Evolutionary conservation across 2,888 invertebrate genomes (phyloP).

Genomic region (Pollenia angustigena): DNA sequence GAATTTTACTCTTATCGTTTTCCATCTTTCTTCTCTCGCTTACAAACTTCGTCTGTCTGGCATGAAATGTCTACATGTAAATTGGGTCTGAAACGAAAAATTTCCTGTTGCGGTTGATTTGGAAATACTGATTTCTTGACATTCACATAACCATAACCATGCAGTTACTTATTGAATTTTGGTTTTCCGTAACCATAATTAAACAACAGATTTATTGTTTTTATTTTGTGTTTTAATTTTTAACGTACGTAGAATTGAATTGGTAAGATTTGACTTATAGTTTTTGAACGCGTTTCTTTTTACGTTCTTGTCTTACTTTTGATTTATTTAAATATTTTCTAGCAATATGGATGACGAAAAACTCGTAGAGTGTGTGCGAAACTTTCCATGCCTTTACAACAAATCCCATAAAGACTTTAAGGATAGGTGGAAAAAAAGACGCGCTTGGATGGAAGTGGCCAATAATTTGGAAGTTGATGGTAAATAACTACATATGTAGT

Average conservation of each 20-base stretch:
- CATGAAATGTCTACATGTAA: too few species aligned
- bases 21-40: too few species aligned
- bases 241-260: background rate
- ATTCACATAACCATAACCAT: background rate
- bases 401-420: background rate
- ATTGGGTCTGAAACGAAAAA: too few species aligned
- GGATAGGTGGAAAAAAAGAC: background rate
- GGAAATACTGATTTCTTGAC: too few species aligned
- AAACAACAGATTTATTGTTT: background rate
- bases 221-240: background rate
- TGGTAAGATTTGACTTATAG: background rate
- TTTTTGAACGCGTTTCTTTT: too few species aligned
- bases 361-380: background rate
- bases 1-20: too few species aligned
- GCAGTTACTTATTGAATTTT: background rate
- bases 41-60: too few species aligned
- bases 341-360: conserved; percentile 2
- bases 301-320: too few species aligned
- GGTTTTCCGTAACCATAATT: background rate
- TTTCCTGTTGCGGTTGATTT: too few species aligned
- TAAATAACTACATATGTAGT: background rate
- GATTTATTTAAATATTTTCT: background rate
- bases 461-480: conserved; percentile 25
- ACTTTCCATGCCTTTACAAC: conserved; percentile 1
- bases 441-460: conserved; percentile 18